phyloP scores from a whole-genome alignment of 1,140 invertebrate species.

The Euborellia annulipes region DNA sequence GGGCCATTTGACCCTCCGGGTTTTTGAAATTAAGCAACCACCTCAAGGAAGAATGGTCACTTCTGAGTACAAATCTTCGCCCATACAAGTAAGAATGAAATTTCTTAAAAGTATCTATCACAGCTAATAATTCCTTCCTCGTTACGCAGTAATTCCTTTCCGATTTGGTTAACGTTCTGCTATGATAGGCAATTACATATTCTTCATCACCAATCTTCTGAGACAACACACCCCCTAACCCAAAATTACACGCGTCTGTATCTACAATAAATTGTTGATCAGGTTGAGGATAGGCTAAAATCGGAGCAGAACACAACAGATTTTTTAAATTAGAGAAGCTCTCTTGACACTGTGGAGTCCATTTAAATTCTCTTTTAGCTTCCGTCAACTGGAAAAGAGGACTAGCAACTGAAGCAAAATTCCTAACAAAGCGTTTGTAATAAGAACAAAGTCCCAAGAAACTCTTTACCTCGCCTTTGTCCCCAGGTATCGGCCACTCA shows the following conservation, averaged over 20 bases:
- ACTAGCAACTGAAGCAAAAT: constrained; percentile 1
- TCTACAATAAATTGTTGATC: constrained; percentile 4
- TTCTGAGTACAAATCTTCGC: constrained; percentile 18
- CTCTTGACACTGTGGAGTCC: neutral
- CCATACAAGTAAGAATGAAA: constrained; percentile 22
- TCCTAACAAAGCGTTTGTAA: constrained; percentile 3
- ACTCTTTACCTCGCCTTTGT: constrained; percentile 13
- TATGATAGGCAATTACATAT: constrained; percentile 2
- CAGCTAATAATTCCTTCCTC: constrained; percentile 22
- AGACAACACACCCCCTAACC: constrained; percentile 3
- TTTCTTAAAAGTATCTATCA: constrained; percentile 8
- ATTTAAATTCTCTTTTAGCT: neutral
- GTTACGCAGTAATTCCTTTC: constrained; percentile 19
- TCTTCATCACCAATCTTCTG: no score
- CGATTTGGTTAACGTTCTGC: constrained; percentile 7
- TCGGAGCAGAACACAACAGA: neutral
- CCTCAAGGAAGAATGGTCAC: constrained; percentile 13
- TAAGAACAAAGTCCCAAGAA: constrained; percentile 18
- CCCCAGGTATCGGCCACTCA: constrained; percentile 15
- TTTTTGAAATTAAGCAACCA: constrained; percentile 13
- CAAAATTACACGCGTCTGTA: constrained; percentile 6
- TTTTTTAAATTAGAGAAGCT: constrained; percentile 5
- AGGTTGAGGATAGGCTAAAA: constrained; percentile 6
- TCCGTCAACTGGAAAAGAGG: constrained; percentile 1
- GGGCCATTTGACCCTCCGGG: constrained; percentile 9